phyloP scores from a whole-genome alignment of 2,797 vertebrate genomes.

The Heliangelus exortis region DNA sequence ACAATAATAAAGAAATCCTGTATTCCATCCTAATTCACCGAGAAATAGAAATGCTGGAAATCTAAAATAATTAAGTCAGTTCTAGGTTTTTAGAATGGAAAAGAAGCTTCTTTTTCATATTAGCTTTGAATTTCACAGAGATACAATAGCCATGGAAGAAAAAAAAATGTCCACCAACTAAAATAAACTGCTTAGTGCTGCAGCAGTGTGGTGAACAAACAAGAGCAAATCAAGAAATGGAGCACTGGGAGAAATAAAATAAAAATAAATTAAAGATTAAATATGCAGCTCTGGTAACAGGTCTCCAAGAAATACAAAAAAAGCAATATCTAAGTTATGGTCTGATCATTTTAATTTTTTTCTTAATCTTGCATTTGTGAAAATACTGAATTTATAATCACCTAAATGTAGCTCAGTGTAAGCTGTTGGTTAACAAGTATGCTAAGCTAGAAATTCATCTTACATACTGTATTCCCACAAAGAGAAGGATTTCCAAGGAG shows the following conservation, averaged over 20 bases:
- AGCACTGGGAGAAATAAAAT: slow-evolving; percentile 8
- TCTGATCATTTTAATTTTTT: background rate
- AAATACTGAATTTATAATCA: slow-evolving; percentile 54
- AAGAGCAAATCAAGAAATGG: slow-evolving; percentile 45
- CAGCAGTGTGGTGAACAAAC: slow-evolving; percentile 42
- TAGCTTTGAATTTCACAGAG: slow-evolving; percentile 70
- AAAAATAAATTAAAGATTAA: slow-evolving; percentile 24
- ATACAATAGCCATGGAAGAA: slow-evolving; percentile 56
- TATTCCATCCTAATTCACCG: slow-evolving; percentile 61
- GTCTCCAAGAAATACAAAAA: background rate
- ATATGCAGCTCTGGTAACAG: background rate
- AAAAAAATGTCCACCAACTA: slow-evolving; percentile 66
- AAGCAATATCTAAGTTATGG: background rate
- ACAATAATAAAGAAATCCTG: slow-evolving; percentile 74
- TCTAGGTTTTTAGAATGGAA: slow-evolving; percentile 61
- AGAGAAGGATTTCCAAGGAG: slow-evolving; percentile 51
- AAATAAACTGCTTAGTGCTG: slow-evolving; percentile 70
- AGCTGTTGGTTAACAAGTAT: slow-evolving; percentile 51
- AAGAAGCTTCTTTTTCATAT: slow-evolving; percentile 45
- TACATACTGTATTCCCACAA: slow-evolving; percentile 32
- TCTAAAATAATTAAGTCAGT: slow-evolving; percentile 60
- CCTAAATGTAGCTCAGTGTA: slow-evolving; percentile 28
- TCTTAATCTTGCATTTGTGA: slow-evolving; percentile 13
- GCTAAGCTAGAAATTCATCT: slow-evolving; percentile 45
- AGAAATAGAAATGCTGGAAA: slow-evolving; percentile 70